Conservation (phyloP, 2,113 vertebrate species). For the Catharus fuscescens region DNA sequence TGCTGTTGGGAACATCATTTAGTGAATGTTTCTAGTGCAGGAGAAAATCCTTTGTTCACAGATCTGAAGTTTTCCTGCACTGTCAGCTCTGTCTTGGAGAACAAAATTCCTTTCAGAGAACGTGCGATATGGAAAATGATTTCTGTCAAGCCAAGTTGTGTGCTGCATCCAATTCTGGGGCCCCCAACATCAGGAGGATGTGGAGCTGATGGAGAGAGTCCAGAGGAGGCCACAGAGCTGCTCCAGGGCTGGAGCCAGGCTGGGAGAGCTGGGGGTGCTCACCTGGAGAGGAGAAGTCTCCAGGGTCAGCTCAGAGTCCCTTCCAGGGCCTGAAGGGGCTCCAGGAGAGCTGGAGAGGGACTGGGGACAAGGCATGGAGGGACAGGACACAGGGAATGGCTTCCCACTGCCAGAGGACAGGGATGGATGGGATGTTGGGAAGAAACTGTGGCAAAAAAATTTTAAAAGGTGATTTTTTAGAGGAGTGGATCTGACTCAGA, state of each 20-base stretch:
- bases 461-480: neutral
- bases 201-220: neutral
- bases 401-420: neutral
- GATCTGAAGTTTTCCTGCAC: neutral
- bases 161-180: neutral
- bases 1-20: neutral
- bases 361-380: neutral
- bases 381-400: neutral
- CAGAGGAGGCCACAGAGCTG: neutral
- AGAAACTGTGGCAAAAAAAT: neutral
- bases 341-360: neutral
- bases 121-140: neutral
- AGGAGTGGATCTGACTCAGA: neutral
- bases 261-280: neutral
- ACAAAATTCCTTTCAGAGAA: neutral
- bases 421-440: fast-evolving
- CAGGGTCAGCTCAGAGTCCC: neutral
- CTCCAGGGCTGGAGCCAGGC: neutral
- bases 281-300: neutral
- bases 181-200: neutral
- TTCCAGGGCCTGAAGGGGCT: fast-evolving
- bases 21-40: neutral
- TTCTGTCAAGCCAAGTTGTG: neutral
- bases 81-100: neutral
- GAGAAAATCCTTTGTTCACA: neutral